Conservation (phyloP, 2,113 vertebrate species). For the Perccottus glenii region DNA sequence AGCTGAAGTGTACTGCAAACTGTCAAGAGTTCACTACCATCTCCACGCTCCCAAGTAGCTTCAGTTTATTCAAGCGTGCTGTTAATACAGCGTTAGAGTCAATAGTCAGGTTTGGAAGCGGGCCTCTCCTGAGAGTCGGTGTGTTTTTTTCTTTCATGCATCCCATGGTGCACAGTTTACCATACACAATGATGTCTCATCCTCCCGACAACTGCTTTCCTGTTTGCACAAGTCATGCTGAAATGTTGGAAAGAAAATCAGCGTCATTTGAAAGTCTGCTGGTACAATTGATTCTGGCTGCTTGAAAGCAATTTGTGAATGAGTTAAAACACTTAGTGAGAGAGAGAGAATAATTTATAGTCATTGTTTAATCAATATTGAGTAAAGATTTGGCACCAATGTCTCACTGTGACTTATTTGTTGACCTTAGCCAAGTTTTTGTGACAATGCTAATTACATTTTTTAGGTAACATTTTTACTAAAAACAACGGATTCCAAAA, state of each 20-base stretch:
- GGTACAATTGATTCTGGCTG: constrained; percentile 1
- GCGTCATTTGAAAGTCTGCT: constrained; percentile 26
- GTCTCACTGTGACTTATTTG: too few species aligned
- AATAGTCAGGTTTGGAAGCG: not conserved
- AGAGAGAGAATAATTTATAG: not conserved
- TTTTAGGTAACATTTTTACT: too few species aligned
- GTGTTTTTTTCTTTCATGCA: not conserved
- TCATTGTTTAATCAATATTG: too few species aligned
- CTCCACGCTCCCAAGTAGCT: not conserved
- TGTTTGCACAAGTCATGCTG: constrained; percentile 32
- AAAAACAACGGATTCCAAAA: too few species aligned
- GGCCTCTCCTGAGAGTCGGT: not conserved
- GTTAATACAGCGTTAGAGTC: not conserved
- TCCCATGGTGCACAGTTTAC: constrained; percentile 20
- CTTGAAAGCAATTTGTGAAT: not conserved
- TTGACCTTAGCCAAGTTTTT: too few species aligned
- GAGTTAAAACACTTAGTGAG: not conserved
- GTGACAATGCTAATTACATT: too few species aligned
- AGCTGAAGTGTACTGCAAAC: not conserved
- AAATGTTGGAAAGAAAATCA: constrained; percentile 17
- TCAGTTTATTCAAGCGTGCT: too few species aligned
- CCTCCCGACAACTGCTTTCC: constrained; percentile 1
- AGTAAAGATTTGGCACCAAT: too few species aligned
- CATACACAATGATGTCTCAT: constrained; percentile 16
- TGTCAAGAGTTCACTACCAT: constrained; percentile 27